Percentiles rank a stretch among this genome's conserved stretches.
phyloP scores from a whole-genome alignment of 2,113 vertebrate genomes.

The Electrona antarctica region DNA sequence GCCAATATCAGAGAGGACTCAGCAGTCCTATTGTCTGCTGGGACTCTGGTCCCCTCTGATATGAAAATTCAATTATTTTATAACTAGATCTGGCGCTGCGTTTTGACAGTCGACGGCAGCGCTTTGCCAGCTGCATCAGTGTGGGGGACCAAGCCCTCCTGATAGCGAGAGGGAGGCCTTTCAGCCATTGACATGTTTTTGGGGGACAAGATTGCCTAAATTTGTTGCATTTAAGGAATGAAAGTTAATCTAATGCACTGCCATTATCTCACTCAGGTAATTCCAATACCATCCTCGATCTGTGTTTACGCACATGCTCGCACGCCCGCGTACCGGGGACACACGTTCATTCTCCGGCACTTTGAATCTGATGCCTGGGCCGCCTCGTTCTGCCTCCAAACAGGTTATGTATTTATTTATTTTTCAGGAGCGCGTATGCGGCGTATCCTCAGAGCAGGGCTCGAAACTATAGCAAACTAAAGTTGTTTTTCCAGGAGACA shows the following conservation, averaged over 20 bases:
- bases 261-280: slow-evolving; percentile 89
- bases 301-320: slow-evolving; percentile 76
- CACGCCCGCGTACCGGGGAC: slow-evolving; percentile 62
- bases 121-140: slow-evolving; percentile 90
- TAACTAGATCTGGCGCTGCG: slow-evolving; percentile 97
- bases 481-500: slow-evolving; percentile 69
- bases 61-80: slow-evolving; percentile 99
- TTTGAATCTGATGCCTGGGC: slow-evolving; percentile 78
- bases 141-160: slow-evolving; percentile 87
- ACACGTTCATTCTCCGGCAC: slow-evolving; percentile 71
- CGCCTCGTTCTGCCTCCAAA: slow-evolving; percentile 57
- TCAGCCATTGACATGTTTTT: slow-evolving; percentile 96
- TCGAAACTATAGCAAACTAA: slow-evolving; percentile 66
- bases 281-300: slow-evolving; percentile 82
- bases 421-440: slow-evolving; percentile 36
- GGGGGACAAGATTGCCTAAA: slow-evolving; percentile 95
- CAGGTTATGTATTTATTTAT: slow-evolving; percentile 80
- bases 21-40: slow-evolving; percentile 99
- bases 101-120: slow-evolving; percentile 97
- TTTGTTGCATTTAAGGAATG: slow-evolving; percentile 95
- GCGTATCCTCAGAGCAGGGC: slow-evolving; percentile 40
- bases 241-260: slow-evolving; percentile 98
- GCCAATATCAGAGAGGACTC: slow-evolving; percentile 99
- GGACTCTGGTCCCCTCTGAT: slow-evolving; percentile 99
- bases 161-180: slow-evolving; percentile 94